Conservation (phyloP, 2,797 vertebrate genomes). For the Florisuga fusca region DNA sequence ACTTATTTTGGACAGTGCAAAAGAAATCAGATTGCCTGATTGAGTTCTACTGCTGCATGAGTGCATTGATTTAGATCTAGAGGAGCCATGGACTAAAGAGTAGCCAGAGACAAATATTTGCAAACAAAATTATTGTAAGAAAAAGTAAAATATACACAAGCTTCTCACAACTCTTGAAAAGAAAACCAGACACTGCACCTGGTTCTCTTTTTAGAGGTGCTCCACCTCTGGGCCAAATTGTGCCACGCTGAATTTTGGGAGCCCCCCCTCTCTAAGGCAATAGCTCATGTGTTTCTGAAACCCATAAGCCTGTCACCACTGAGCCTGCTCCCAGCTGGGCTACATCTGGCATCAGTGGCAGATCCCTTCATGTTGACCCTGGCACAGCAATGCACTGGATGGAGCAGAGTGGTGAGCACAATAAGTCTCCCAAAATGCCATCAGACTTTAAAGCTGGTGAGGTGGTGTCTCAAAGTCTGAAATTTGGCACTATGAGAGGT, state of each 20-base stretch:
- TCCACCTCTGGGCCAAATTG: background rate
- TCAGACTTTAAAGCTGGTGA: background rate
- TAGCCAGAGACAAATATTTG: background rate
- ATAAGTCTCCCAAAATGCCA: background rate
- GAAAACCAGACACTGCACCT: background rate
- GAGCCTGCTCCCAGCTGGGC: background rate
- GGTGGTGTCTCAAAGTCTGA: background rate
- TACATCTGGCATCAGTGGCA: background rate
- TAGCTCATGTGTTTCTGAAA: background rate
- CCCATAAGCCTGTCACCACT: fast-evolving
- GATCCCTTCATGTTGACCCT: background rate
- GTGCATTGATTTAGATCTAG: background rate
- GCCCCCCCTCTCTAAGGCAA: background rate
- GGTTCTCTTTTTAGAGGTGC: background rate
- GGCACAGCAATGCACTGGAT: fast-evolving
- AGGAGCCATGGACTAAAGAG: background rate
- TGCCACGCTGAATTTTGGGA: background rate
- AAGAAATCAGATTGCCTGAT: background rate
- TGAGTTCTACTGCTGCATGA: background rate
- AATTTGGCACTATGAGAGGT: background rate
- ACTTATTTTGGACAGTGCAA: background rate
- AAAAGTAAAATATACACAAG: background rate
- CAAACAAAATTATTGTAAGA: background rate
- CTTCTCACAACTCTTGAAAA: background rate
- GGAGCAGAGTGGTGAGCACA: background rate